Conservation (phyloP, 2,113 vertebrate species). For the Mesocricetus auratus region DNA sequence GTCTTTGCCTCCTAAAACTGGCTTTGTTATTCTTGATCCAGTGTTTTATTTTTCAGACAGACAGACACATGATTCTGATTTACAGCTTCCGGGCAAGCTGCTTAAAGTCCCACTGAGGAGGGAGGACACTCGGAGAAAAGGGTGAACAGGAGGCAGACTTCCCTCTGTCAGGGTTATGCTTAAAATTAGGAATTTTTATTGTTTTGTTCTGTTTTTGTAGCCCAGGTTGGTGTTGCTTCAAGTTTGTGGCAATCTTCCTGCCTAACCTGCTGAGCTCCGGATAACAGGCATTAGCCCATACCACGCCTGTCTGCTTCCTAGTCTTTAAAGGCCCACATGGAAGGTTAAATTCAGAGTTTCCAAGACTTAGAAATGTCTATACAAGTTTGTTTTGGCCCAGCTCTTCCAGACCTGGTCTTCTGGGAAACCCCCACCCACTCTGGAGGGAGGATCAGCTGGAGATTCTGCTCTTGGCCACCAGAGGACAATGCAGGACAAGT, state of each 20-base stretch:
- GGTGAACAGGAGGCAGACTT: background rate
- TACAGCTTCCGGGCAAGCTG: background rate
- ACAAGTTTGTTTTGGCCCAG: background rate
- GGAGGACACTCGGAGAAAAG: background rate
- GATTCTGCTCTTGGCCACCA: slow-evolving; percentile 12
- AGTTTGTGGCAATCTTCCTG: background rate
- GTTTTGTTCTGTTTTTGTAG: background rate
- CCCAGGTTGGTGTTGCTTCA: background rate
- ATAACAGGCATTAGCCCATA: background rate
- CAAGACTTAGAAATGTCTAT: background rate
- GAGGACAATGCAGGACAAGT: slow-evolving; percentile 51
- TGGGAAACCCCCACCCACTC: background rate
- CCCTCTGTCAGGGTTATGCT: accelerated
- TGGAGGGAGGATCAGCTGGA: background rate
- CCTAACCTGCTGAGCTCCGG: background rate
- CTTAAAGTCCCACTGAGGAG: background rate
- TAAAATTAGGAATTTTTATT: background rate
- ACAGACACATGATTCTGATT: background rate
- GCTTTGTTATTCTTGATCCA: background rate
- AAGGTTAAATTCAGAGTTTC: slow-evolving; percentile 17
- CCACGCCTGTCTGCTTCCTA: background rate
- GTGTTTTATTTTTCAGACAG: background rate
- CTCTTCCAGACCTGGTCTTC: background rate
- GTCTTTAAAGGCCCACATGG: background rate
- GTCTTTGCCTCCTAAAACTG: background rate